A percentile compares a stretch with the other conserved stretches of the same genome.
Evolutionary conservation across 2,113 vertebrate genomes (phyloP).

Genomic region (Australoheros scitulus): DNA sequence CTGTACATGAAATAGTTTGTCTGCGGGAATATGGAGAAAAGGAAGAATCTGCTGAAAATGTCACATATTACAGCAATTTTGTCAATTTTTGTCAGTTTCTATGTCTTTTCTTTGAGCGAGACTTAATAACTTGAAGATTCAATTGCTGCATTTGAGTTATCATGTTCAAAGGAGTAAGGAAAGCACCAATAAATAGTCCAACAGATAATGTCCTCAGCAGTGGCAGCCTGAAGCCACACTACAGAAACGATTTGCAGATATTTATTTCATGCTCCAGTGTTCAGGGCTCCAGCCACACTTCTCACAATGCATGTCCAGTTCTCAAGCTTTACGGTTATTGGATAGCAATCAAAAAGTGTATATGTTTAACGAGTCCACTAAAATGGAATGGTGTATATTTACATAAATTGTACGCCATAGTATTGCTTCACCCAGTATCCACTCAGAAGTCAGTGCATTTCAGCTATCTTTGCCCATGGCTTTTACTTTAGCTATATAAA

Average conservation of each 20-base stretch:
- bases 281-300: slow-evolving; percentile 21
- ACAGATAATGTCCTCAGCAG: slow-evolving; percentile 69
- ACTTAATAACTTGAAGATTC: slow-evolving; percentile 66
- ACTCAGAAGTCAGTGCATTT: slow-evolving; percentile 46
- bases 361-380: slow-evolving; percentile 28
- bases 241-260: slow-evolving; percentile 65
- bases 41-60: slow-evolving; percentile 37
- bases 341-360: slow-evolving; percentile 33
- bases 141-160: slow-evolving; percentile 60
- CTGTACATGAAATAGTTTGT: slow-evolving; percentile 30
- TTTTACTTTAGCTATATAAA: slow-evolving; percentile 13
- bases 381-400: slow-evolving; percentile 49
- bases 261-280: slow-evolving; percentile 61
- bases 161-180: slow-evolving; percentile 64
- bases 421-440: not conserved
- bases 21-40: slow-evolving; percentile 13
- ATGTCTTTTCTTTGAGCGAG: slow-evolving; percentile 22
- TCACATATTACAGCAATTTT: slow-evolving; percentile 37
- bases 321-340: slow-evolving; percentile 43
- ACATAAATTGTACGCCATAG: slow-evolving; percentile 35
- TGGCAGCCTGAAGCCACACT: slow-evolving; percentile 59
- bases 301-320: slow-evolving; percentile 42
- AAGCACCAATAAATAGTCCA: slow-evolving; percentile 63
- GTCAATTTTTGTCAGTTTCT: slow-evolving; percentile 21
- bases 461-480: slow-evolving; percentile 27